Percentiles rank a stretch among this genome's conserved stretches.
Evolutionary conservation across 2,888 invertebrate species (phyloP).

Genomic region (Phanerotoma sp.): DNA sequence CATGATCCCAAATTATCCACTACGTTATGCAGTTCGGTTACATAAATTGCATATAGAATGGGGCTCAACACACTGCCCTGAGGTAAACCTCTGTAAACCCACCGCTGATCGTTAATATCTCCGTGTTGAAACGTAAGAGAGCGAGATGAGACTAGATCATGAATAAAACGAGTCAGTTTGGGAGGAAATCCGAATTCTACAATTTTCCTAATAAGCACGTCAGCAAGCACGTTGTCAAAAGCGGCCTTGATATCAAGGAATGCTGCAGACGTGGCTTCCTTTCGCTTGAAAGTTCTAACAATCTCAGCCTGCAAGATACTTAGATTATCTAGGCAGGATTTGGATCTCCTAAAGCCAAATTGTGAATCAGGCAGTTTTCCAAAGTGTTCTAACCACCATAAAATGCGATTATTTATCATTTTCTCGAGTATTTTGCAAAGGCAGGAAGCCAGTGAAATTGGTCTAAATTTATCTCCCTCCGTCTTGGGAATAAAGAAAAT

Average conservation of each 20-base stretch:
- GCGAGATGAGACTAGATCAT: no score
- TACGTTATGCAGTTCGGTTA: no score
- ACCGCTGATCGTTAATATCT: no score
- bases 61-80: no score
- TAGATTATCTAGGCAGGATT: constrained; percentile 11
- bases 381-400: constrained; percentile 4
- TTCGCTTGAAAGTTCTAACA: background rate
- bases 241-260: constrained; percentile 22
- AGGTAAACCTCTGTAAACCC: no score
- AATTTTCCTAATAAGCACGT: no score
- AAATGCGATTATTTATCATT: background rate
- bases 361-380: background rate
- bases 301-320: constrained; percentile 6
- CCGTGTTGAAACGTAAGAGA: no score
- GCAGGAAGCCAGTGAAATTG: constrained; percentile 10
- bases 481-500: constrained; percentile 10
- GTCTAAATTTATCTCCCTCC: background rate
- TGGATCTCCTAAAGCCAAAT: constrained; percentile 11
- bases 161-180: background rate
- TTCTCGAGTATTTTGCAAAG: constrained; percentile 4
- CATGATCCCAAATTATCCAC: no score
- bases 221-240: constrained; percentile 18
- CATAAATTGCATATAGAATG: no score
- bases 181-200: no score
- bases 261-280: background rate